phyloP scores from a whole-genome alignment of 2,797 vertebrate genomes.

The Falco peregrinus region DNA sequence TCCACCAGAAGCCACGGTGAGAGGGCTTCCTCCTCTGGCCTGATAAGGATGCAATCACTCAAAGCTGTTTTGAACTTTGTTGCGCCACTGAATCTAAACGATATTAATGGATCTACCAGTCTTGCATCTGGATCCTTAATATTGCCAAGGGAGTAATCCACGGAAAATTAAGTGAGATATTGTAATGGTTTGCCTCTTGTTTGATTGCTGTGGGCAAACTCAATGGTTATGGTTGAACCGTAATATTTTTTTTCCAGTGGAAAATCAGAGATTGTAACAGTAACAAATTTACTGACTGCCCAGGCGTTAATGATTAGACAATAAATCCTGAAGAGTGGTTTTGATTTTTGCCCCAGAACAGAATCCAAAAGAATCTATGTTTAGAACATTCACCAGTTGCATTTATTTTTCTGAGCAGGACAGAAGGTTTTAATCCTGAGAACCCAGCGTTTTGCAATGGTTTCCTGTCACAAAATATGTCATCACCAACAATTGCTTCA shows the following conservation, averaged over 20 bases:
- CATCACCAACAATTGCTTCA: slow-evolving; percentile 41
- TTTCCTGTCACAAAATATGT: slow-evolving; percentile 57
- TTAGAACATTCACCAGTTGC: neutral
- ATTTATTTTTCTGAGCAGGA: neutral
- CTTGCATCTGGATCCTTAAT: neutral
- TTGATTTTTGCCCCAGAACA: slow-evolving; percentile 35
- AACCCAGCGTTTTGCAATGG: slow-evolving; percentile 3
- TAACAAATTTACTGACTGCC: neutral
- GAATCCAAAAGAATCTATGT: neutral
- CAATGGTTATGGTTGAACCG: slow-evolving; percentile 33
- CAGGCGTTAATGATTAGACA: slow-evolving; percentile 10
- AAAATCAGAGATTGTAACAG: slow-evolving; percentile 39
- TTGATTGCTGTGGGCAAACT: slow-evolving; percentile 2
- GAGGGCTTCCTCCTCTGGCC: neutral
- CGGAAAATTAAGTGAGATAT: neutral
- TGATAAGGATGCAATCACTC: neutral
- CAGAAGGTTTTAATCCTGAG: neutral
- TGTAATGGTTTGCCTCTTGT: neutral
- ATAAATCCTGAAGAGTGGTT: slow-evolving; percentile 21
- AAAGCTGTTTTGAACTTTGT: neutral
- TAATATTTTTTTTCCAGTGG: slow-evolving; percentile 13
- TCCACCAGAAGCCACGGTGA: neutral
- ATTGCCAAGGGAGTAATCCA: neutral
- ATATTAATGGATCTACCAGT: neutral
- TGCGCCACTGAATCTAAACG: neutral